Evolutionary conservation across 2,888 invertebrate genomes (phyloP), one percentile per base, ranked within the genome.

Genomic region (Xanthia togata): DNA sequence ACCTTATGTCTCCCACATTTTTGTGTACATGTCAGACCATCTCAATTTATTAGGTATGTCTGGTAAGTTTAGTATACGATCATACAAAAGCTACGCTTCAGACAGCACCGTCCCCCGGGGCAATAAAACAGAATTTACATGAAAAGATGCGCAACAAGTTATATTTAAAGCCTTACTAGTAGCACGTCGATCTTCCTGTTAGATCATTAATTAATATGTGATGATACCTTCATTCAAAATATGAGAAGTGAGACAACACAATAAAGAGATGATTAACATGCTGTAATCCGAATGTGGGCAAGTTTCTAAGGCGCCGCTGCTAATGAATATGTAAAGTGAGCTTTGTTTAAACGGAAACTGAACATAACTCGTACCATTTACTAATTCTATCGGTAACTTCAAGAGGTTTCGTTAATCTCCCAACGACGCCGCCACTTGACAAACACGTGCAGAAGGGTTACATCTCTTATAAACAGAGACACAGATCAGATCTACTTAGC

Each of bases 271-370:
- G 41, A 65, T 68, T 17, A 50, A 47, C 26, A 35, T 57, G 68
- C 62, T 20, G 57, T 59, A 5, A 57, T 20, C 53, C 53, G 60
- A 47, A 17, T 11, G 60, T 44, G 23, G 68, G 62, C n/a, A 59
- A 78, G 65, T 35, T 26, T 62, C 41, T 31, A 47, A 73, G 59
- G 62, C 67, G 83, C 86, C 74, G 59, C 62, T 2, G 50, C 63
- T 74, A 35, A 87, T 87, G 53, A 87, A 82, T 84, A 82, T 87
- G 85, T 79, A 78, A 73, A 82, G 53, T 87, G 67, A 44, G 73
- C 65, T 65, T 60, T 73, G 85, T 72, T 62, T 76, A 23, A 60
- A 70, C 79, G 85, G 85, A 86, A 78, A 68, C 69, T 20, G 60
- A 75, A 81, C 87, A 77, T 82, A 77, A 80, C 77, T 80, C 68